Conservation (phyloP, 2,113 vertebrate species). For the Corynorhinus townsendii region DNA sequence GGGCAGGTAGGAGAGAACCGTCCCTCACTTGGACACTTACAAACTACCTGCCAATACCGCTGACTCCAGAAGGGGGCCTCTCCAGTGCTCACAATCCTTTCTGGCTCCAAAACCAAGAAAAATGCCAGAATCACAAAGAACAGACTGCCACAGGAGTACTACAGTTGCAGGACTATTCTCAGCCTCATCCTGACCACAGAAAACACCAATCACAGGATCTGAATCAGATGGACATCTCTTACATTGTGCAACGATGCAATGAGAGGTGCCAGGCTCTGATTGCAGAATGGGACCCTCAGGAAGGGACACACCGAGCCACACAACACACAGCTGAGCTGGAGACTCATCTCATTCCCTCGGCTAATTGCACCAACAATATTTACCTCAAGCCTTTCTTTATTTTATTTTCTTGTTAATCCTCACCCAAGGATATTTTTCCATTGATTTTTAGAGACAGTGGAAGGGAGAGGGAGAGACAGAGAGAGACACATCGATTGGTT, state of each 20-base stretch:
- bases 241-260: background rate
- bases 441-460: too few species aligned
- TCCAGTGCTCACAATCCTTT: background rate
- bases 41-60: background rate
- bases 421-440: too few species aligned
- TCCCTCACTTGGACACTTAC: background rate
- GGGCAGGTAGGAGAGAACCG: background rate
- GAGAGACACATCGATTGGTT: too few species aligned
- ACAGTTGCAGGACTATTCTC: background rate
- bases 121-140: background rate
- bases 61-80: background rate
- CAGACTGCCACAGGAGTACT: background rate
- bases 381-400: background rate
- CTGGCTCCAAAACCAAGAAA: background rate
- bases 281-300: background rate
- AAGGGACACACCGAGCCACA: background rate
- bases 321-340: background rate
- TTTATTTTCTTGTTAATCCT: background rate
- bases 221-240: background rate
- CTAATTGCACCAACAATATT: background rate
- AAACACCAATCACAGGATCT: too few species aligned
- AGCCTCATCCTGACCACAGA: background rate
- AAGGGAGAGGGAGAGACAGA: too few species aligned
- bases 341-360: background rate
- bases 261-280: background rate